Conservation (phyloP, 2,113 vertebrate genomes). For the pig (Sus scrofa) region DNA sequence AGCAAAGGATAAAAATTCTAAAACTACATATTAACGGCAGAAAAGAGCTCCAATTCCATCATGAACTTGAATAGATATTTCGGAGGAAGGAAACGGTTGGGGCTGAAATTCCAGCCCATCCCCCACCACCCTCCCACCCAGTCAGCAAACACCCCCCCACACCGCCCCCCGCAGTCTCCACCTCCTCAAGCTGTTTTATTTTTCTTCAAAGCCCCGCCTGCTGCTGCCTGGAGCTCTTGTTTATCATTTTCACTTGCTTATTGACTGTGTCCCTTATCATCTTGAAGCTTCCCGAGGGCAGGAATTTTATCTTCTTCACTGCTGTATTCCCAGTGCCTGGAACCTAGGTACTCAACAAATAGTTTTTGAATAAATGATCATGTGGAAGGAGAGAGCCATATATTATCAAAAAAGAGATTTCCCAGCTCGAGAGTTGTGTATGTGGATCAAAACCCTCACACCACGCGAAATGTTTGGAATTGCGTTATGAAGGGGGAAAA, state of each 20-base stretch:
- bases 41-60: not conserved
- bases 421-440: not conserved
- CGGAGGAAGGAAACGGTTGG: not conserved
- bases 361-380: not conserved
- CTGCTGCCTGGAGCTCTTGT: not conserved
- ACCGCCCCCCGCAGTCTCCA: not conserved
- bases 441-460: not conserved
- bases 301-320: not conserved
- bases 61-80: not conserved
- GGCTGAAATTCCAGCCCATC: not conserved
- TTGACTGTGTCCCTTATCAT: not conserved
- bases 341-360: not conserved
- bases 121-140: too few species aligned
- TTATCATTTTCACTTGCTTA: not conserved
- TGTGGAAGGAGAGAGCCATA: not conserved
- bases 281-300: not conserved
- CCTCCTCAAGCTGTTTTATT: accelerated
- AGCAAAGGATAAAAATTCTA: not conserved
- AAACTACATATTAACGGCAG: not conserved
- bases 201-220: accelerated
- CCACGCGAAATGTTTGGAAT: not conserved
- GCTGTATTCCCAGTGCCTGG: not conserved
- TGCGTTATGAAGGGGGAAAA: not conserved
- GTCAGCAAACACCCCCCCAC: too few species aligned
- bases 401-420: not conserved